These are phyloP conservation scores for Hirtodrosophila confusa DNA, from an alignment of 2,888 invertebrate genomes.

Conservation along the genomic window DNA sequence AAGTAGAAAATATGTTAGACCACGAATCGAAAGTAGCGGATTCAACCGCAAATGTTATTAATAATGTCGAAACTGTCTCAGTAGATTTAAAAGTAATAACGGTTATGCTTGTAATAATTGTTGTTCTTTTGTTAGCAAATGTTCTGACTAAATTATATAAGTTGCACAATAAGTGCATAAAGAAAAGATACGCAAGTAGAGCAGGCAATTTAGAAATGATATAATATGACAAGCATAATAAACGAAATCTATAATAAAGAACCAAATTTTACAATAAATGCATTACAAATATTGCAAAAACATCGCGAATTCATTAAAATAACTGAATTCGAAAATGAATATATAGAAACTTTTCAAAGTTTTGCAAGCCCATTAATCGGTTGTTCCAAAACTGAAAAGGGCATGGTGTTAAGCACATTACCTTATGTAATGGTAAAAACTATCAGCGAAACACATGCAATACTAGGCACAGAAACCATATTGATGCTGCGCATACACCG, in stretches of 20 bases:
- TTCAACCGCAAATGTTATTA: no score
- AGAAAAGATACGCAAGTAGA: not conserved
- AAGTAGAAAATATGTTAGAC: no score
- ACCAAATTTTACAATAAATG: no score
- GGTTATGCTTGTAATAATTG: no score
- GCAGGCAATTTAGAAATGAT: not conserved
- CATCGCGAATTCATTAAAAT: no score
- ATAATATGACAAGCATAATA: conserved; percentile 7
- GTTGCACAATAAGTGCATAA: not conserved
- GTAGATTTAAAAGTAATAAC: no score
- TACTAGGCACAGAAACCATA: no score
- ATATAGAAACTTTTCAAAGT: not conserved
- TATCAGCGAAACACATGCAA: conserved; percentile 12
- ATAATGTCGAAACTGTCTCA: no score
- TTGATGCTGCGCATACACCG: no score
- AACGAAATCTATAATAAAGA: not conserved
- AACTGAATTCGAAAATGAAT: no score
- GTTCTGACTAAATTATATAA: not conserved
- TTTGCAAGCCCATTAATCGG: conserved; percentile 9
- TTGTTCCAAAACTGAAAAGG: conserved; percentile 16
- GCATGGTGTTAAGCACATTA: conserved; percentile 15
- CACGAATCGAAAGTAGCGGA: no score
- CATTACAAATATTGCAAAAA: no score
- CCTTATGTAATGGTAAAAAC: conserved; percentile 15
- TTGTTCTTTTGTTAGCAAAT: not conserved